phyloP scores from a whole-genome alignment of 2,113 vertebrate species.

The Coptodon rendalli region DNA sequence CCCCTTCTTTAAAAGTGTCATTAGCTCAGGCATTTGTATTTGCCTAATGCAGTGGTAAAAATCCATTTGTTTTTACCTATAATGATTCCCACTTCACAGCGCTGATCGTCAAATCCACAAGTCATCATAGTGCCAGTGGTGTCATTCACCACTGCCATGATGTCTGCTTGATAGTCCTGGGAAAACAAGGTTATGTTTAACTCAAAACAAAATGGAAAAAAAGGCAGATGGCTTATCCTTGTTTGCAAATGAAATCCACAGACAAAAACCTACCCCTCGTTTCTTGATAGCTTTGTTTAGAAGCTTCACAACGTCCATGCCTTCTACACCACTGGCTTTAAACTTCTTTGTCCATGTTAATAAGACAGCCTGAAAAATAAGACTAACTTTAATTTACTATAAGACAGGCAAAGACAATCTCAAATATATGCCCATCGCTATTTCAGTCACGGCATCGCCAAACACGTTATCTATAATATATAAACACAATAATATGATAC shows the following conservation, averaged over 20 bases:
- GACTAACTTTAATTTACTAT: background rate
- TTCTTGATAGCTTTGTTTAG: conserved; percentile 96
- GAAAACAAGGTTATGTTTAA: background rate
- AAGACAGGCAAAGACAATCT: background rate
- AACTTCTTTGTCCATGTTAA: conserved; percentile 97
- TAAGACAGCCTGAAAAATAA: conserved; percentile 77
- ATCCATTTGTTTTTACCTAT: conserved; percentile 68
- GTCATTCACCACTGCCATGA: conserved; percentile 97
- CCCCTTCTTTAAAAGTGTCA: background rate
- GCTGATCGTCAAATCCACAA: conserved; percentile 94
- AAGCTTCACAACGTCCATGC: conserved; percentile 88
- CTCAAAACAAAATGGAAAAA: background rate
- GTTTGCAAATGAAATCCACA: background rate
- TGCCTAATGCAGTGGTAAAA: background rate
- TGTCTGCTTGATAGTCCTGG: conserved; percentile 93
- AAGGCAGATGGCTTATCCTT: background rate
- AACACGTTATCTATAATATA: background rate
- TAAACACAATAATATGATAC: background rate
- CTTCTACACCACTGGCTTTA: conserved; percentile 92
- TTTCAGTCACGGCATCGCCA: background rate
- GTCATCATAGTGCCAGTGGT: conserved; percentile 99
- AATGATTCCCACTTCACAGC: conserved; percentile 96
- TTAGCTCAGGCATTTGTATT: background rate
- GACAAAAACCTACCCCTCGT: conserved; percentile 78
- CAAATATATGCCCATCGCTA: background rate